Conservation (phyloP, 1,140 invertebrate species). For the Drosophila teissieri region DNA sequence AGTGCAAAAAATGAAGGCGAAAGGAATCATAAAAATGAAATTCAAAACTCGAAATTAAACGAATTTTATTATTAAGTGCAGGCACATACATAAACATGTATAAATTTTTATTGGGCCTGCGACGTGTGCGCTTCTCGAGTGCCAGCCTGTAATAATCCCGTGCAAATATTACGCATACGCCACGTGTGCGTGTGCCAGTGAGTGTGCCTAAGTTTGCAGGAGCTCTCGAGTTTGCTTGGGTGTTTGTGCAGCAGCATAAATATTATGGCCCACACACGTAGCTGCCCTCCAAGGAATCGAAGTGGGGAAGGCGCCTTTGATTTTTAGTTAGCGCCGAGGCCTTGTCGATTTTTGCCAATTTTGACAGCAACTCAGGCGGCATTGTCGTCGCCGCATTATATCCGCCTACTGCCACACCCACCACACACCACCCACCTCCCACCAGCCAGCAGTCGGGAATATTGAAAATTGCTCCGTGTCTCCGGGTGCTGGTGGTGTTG, state of each 20-base stretch:
- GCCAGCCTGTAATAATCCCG: constrained; percentile 67
- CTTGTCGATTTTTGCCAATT: constrained; percentile 76
- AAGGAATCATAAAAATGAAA: constrained; percentile 63
- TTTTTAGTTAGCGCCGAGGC: constrained; percentile 74
- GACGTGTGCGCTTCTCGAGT: constrained; percentile 60
- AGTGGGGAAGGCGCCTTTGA: constrained; percentile 63
- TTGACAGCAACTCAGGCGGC: constrained; percentile 62
- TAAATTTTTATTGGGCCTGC: constrained; percentile 61
- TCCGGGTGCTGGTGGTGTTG: constrained; percentile 43
- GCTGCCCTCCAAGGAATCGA: constrained; percentile 36
- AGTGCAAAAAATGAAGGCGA: constrained; percentile 21
- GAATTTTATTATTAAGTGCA: constrained; percentile 72
- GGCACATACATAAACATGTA: constrained; percentile 37
- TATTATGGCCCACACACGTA: constrained; percentile 73
- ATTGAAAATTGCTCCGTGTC: constrained; percentile 72
- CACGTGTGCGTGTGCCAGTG: constrained; percentile 26
- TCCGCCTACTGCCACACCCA: constrained; percentile 73
- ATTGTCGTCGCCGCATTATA: constrained; percentile 69
- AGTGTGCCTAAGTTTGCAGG: constrained; percentile 23
- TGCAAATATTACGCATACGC: constrained; percentile 75
- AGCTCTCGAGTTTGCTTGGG: not conserved
- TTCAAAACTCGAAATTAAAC: constrained; percentile 77
- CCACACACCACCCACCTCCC: constrained; percentile 24
- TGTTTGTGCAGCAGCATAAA: constrained; percentile 45
- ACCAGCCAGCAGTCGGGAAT: constrained; percentile 39